Conservation (phyloP, 2,888 invertebrate species). For the Melangyna quadrimaculata region DNA sequence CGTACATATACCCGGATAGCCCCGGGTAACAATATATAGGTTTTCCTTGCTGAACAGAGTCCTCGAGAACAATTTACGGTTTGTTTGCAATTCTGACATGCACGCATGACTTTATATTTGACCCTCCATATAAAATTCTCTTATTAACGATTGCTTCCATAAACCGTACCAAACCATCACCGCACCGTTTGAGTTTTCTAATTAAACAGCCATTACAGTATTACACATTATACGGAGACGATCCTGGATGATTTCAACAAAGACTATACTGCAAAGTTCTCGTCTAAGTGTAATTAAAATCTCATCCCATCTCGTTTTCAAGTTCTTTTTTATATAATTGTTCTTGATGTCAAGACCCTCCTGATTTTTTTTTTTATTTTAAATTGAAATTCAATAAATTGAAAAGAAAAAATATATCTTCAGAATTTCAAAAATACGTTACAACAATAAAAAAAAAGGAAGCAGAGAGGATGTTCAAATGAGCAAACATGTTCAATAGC, state of each 20-base stretch:
- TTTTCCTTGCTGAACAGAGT: slow-evolving; percentile 30
- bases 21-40: slow-evolving; percentile 5
- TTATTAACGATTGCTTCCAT: slow-evolving; percentile 7
- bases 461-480: slow-evolving; percentile 45
- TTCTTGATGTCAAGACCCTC: slow-evolving; percentile 8
- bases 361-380: slow-evolving; percentile 45
- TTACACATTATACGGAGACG: slow-evolving; percentile 8
- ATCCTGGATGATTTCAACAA: slow-evolving; percentile 34
- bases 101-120: slow-evolving; percentile 17
- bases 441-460: neutral
- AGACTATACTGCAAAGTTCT: slow-evolving; percentile 31
- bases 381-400: slow-evolving; percentile 66
- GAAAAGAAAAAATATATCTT: slow-evolving; percentile 48
- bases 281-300: slow-evolving; percentile 68
- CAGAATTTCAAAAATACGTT: slow-evolving; percentile 1
- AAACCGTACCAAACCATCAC: neutral
- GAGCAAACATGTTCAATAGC: slow-evolving; percentile 54
- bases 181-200: slow-evolving; percentile 56
- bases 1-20: neutral
- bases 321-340: slow-evolving; percentile 10
- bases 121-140: neutral
- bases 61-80: slow-evolving; percentile 24
- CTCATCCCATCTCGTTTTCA: slow-evolving; percentile 34
- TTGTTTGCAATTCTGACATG: slow-evolving; percentile 27
- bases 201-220: slow-evolving; percentile 47